phyloP scores from a whole-genome alignment of 2,113 vertebrate genomes.

The Cygnus atratus region DNA sequence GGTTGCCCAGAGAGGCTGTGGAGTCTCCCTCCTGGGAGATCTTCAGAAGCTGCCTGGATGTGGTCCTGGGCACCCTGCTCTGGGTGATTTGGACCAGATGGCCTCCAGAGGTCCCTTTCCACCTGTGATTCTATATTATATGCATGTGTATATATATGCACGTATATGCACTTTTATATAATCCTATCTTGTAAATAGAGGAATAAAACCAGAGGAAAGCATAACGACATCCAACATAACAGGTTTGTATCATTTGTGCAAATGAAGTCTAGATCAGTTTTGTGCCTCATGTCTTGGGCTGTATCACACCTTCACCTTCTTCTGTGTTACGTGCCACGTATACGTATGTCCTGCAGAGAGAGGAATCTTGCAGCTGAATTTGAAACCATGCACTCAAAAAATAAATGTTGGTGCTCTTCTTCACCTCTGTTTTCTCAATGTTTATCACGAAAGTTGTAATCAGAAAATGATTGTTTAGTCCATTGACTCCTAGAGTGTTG shows the following conservation, averaged over 20 bases:
- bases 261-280: not conserved
- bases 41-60: not conserved
- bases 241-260: not conserved
- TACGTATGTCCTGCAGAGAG: not conserved
- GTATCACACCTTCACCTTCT: not conserved
- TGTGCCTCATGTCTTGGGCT: not conserved
- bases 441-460: not conserved
- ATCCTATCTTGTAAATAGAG: not conserved
- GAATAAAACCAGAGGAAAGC: not conserved
- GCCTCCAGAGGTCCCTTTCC: not conserved
- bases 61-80: not conserved
- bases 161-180: not conserved
- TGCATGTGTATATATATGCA: not conserved
- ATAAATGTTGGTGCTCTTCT: not conserved
- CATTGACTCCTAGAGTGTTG: not conserved
- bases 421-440: not conserved
- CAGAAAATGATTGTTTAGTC: not conserved
- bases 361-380: not conserved
- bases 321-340: not conserved
- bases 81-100: not conserved
- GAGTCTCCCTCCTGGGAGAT: not conserved
- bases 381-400: not conserved
- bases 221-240: not conserved
- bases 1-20: not conserved
- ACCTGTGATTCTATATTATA: too few relatives aligned